phyloP scores from a whole-genome alignment of 2,797 vertebrate species.

The Myiotriccus ornatus region DNA sequence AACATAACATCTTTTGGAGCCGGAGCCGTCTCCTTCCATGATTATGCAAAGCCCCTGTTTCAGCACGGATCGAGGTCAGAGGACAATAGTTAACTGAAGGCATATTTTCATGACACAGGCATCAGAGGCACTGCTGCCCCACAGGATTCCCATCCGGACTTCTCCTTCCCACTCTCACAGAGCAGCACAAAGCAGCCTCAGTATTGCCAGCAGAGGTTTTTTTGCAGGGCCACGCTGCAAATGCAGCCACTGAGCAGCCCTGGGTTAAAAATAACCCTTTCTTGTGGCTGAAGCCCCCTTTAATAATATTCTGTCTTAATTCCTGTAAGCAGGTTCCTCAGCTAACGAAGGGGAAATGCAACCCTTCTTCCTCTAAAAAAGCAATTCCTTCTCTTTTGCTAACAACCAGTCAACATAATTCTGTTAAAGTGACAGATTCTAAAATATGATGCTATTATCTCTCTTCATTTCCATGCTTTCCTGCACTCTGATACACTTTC shows the following conservation, averaged over 20 bases:
- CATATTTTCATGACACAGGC: slow-evolving; percentile 7
- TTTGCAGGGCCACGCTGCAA: not conserved
- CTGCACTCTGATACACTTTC: not conserved
- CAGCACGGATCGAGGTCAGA: slow-evolving; percentile 29
- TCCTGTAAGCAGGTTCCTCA: slow-evolving; percentile 4
- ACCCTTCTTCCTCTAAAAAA: not conserved
- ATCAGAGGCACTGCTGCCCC: not conserved
- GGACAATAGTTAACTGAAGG: slow-evolving; percentile 33
- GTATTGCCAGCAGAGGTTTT: not conserved
- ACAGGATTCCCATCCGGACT: not conserved
- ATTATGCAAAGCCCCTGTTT: slow-evolving; percentile 40
- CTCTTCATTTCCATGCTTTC: slow-evolving; percentile 1
- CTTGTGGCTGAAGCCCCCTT: not conserved
- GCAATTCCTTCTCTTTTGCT: not conserved
- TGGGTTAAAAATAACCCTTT: slow-evolving; percentile 16
- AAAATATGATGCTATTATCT: not conserved
- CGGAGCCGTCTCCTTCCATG: not conserved
- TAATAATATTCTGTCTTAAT: not conserved
- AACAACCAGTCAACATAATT: slow-evolving; percentile 4
- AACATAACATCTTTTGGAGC: slow-evolving; percentile 17
- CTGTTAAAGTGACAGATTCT: not conserved
- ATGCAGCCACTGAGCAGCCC: not conserved
- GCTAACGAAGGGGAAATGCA: slow-evolving; percentile 35
- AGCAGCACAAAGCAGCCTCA: slow-evolving; percentile 17
- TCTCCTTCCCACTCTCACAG: not conserved